These are phyloP conservation scores for Tenthredo amoena DNA, from an alignment of 2,888 invertebrate species.

Conservation along the genomic window DNA sequence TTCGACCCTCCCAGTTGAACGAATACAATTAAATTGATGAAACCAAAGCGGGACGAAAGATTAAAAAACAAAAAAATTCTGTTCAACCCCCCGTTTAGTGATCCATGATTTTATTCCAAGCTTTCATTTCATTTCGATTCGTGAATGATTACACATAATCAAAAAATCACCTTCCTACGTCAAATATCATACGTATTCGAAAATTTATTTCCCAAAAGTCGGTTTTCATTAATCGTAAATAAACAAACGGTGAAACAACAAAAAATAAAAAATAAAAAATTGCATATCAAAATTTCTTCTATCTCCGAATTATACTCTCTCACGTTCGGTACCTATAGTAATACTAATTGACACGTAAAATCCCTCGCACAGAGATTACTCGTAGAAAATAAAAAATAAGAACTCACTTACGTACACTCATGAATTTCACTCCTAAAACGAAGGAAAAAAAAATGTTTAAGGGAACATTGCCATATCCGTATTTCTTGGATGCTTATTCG, in stretches of 20 bases:
- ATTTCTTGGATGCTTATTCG: conserved; percentile 81
- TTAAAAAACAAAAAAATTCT: background rate
- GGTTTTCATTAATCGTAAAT: background rate
- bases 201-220: background rate
- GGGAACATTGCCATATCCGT: conserved; percentile 79
- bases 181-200: background rate
- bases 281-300: background rate
- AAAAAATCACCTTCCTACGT: background rate
- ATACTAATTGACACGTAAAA: background rate
- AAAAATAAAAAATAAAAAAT: conserved; percentile 43
- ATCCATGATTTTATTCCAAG: background rate
- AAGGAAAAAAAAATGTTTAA: conserved; percentile 72
- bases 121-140: background rate
- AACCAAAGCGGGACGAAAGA: background rate
- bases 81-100: background rate
- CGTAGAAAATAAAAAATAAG: background rate
- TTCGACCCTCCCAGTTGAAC: conserved; percentile 12
- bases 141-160: background rate
- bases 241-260: background rate
- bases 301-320: background rate
- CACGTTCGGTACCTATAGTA: background rate
- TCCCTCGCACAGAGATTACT: background rate
- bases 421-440: background rate
- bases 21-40: conserved; percentile 14
- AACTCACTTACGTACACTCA: background rate